Conservation (phyloP, 2,797 vertebrate genomes). For the Phylloscopus collybita region DNA sequence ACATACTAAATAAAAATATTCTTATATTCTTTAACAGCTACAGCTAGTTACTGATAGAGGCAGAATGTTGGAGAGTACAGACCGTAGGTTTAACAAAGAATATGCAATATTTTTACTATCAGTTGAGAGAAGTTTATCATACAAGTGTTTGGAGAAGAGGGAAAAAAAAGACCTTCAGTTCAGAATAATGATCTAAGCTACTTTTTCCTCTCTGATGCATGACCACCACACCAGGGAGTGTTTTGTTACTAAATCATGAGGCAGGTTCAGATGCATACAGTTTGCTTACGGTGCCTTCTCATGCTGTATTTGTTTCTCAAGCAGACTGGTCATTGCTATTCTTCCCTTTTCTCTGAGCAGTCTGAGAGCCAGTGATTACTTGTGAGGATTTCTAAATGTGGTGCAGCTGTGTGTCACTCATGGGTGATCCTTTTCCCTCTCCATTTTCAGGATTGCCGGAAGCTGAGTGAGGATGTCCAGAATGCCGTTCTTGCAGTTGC, state of each 20-base stretch:
- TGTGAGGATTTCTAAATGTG: neutral
- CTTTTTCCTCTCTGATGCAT: neutral
- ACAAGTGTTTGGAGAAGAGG: neutral
- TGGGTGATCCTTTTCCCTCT: neutral
- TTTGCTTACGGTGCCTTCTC: neutral
- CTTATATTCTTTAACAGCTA: neutral
- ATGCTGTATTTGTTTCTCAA: neutral
- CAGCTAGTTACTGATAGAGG: neutral
- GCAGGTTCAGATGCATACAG: neutral
- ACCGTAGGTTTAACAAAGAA: neutral
- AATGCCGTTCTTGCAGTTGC: conserved; percentile 82
- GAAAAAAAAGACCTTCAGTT: neutral
- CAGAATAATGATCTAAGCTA: neutral
- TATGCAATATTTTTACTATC: neutral
- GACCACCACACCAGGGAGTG: neutral
- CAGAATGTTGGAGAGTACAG: neutral
- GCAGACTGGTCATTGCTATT: neutral
- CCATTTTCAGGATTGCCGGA: conserved; percentile 78
- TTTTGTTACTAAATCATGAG: neutral
- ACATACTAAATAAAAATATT: neutral
- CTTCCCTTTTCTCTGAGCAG: neutral
- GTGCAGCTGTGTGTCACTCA: neutral
- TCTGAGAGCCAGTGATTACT: neutral
- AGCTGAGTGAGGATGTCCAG: conserved; percentile 79
- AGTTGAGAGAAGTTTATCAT: neutral